Evolutionary conservation across 92 coral and sea anemone genomes (phyloP).

Genomic region (Pocillopora grandis): DNA sequence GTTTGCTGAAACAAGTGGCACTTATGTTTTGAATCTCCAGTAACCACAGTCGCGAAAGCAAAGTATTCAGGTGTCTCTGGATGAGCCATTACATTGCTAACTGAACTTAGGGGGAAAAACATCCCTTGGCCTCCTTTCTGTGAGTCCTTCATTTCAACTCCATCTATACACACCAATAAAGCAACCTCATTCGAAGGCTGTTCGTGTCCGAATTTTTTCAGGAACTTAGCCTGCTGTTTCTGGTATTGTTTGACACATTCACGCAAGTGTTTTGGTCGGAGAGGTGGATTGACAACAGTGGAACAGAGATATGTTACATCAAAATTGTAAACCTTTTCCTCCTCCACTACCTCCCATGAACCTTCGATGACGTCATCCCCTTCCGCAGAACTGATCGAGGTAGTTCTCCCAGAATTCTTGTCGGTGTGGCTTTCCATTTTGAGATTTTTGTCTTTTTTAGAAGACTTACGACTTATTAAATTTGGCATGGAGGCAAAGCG

Average conservation of each 20-base stretch:
- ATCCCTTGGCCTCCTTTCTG: conserved; percentile 65
- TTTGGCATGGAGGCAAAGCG: conserved; percentile 37
- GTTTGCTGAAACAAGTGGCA: conserved; percentile 86
- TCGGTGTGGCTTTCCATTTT: not conserved
- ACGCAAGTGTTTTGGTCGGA: conserved; percentile 89
- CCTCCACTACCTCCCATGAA: conserved; percentile 68
- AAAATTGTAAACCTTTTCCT: conserved; percentile 69
- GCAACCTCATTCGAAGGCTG: conserved; percentile 66
- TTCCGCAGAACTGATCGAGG: conserved; percentile 28
- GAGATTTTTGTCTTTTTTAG: conserved; percentile 17
- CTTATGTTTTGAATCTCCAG: conserved; percentile 97
- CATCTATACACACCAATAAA: conserved; percentile 66
- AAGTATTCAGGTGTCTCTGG: conserved; percentile 92
- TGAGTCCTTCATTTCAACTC: conserved; percentile 80
- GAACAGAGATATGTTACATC: conserved; percentile 85
- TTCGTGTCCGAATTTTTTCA: conserved; percentile 65
- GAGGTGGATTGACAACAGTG: conserved; percentile 89
- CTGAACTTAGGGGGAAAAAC: conserved; percentile 73
- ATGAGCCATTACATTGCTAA: conserved; percentile 73
- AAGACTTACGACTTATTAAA: not conserved
- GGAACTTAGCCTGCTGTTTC: conserved; percentile 70
- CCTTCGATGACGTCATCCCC: conserved; percentile 37
- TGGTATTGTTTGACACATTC: conserved; percentile 91
- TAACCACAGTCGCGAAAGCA: conserved; percentile 90
- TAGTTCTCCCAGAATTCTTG: not conserved